Conservation (phyloP, 2,888 invertebrate species). For the Rotaria socialis region DNA sequence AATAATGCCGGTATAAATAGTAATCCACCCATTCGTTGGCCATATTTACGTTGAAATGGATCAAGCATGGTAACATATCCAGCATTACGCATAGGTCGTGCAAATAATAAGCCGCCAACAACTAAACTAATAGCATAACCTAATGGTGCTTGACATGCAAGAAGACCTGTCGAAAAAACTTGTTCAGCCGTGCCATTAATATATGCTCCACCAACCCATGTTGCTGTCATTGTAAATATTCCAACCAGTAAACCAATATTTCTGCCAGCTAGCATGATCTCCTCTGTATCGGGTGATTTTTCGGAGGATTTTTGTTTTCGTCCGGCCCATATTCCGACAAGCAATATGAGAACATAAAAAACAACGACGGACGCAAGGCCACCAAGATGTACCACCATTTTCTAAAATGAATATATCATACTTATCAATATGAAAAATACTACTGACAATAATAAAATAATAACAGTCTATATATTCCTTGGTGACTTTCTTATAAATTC, state of each 20-base stretch:
- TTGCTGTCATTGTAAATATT: slow-evolving; percentile 89
- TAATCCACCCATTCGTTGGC: slow-evolving; percentile 51
- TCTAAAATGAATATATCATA: neutral
- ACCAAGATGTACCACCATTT: slow-evolving; percentile 65
- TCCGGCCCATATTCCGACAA: slow-evolving; percentile 93
- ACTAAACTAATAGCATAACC: slow-evolving; percentile 49
- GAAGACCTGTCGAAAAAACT: slow-evolving; percentile 46
- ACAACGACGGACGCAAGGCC: slow-evolving; percentile 88
- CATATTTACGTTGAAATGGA: slow-evolving; percentile 53
- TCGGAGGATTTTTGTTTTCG: slow-evolving; percentile 67
- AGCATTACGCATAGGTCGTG: slow-evolving; percentile 51
- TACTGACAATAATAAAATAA: no score
- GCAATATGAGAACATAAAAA: slow-evolving; percentile 89
- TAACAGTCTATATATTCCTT: no score
- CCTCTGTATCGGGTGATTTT: slow-evolving; percentile 67
- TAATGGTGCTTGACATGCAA: slow-evolving; percentile 48
- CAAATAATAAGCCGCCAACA: slow-evolving; percentile 52
- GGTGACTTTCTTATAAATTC: neutral
- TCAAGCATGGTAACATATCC: slow-evolving; percentile 55
- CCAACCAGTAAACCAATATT: slow-evolving; percentile 92
- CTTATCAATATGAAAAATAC: neutral
- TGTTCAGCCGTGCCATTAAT: slow-evolving; percentile 49
- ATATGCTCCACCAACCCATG: slow-evolving; percentile 49
- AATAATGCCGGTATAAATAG: slow-evolving; percentile 53
- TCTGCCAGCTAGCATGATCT: slow-evolving; percentile 94